A percentile compares a stretch with the other conserved stretches of the same genome.
Evolutionary conservation across 2,797 vertebrate genomes (phyloP).

Genomic region (Neoniphon sammara): DNA sequence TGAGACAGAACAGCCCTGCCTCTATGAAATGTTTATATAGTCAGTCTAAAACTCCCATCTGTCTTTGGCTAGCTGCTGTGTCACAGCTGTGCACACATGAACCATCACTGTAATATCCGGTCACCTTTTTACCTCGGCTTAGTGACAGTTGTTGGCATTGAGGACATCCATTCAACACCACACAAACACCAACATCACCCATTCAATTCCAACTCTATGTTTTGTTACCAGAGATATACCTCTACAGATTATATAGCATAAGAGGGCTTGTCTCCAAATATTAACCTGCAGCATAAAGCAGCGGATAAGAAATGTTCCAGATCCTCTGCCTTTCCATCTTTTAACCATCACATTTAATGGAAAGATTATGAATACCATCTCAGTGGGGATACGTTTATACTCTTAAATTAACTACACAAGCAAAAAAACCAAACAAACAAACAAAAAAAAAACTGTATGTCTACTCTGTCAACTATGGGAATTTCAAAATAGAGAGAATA

Average conservation of each 20-base stretch:
- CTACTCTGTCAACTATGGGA: background rate
- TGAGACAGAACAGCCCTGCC: no score
- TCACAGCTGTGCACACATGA: background rate
- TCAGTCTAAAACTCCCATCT: no score
- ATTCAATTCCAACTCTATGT: background rate
- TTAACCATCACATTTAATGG: background rate
- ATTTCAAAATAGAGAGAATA: background rate
- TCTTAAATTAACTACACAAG: background rate
- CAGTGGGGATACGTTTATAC: background rate
- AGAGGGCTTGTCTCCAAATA: no score
- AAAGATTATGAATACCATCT: background rate
- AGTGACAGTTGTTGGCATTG: background rate
- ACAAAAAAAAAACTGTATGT: no score
- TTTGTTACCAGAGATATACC: background rate
- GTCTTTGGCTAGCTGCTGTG: no score
- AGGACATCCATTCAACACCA: no score
- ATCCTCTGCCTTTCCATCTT: background rate
- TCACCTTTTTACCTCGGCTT: background rate
- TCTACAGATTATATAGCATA: background rate
- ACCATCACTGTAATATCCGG: background rate
- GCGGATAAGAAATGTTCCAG: background rate
- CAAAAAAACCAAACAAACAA: background rate
- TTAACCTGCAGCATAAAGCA: background rate
- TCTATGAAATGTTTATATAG: no score
- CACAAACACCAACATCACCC: background rate